Percentiles rank a stretch among this genome's conserved stretches.
Evolutionary conservation across 1,140 invertebrate species (phyloP).

Genomic region (Heliothis virescens): DNA sequence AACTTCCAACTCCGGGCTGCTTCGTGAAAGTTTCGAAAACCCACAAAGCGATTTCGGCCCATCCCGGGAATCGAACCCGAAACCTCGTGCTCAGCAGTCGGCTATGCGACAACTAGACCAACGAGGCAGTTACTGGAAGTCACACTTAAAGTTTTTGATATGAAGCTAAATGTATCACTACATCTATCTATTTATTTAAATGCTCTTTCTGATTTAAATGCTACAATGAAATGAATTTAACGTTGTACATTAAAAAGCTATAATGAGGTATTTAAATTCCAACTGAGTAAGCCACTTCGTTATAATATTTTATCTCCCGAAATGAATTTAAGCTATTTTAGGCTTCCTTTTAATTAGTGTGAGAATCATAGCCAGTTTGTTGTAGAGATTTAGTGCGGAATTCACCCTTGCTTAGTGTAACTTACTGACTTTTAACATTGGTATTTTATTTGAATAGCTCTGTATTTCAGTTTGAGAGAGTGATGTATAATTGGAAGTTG

Average conservation of each 20-base stretch:
- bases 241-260: neutral
- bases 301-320: slow-evolving; percentile 23
- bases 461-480: neutral
- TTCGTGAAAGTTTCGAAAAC: no score
- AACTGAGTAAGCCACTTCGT: slow-evolving; percentile 26
- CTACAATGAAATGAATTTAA: no score
- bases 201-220: no score
- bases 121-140: no score
- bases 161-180: no score
- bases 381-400: slow-evolving; percentile 16
- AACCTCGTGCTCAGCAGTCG: no score
- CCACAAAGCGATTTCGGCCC: no score
- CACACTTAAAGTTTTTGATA: no score
- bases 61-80: no score
- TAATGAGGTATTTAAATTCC: slow-evolving; percentile 34
- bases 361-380: slow-evolving; percentile 21
- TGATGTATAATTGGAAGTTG: neutral
- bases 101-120: no score
- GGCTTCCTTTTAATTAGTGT: slow-evolving; percentile 38
- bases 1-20: no score
- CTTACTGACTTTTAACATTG: neutral
- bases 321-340: slow-evolving; percentile 45
- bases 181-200: no score
- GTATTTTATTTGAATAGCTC: neutral
- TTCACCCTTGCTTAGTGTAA: neutral